phyloP scores from a whole-genome alignment of 2,113 vertebrate genomes.

The Microcebus lehilahytsara region DNA sequence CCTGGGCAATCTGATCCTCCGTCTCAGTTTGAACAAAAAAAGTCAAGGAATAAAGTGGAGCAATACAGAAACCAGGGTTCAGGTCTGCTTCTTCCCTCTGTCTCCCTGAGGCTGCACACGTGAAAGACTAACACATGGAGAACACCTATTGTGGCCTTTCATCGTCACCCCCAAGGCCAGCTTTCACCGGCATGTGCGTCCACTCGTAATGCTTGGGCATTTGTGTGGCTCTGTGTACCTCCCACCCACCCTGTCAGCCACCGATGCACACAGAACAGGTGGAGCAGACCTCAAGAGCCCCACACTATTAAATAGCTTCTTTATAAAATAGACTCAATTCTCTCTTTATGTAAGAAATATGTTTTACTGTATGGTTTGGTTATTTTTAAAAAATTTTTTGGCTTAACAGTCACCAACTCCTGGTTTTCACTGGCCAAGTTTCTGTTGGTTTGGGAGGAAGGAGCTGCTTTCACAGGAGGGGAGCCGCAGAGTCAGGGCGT shows the following conservation, averaged over 20 bases:
- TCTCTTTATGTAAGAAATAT: neutral
- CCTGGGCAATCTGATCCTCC: neutral
- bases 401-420: neutral
- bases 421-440: neutral
- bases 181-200: fast-evolving
- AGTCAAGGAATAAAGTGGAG: neutral
- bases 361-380: neutral
- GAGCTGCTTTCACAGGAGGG: neutral
- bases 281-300: neutral
- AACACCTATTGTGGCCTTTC: neutral
- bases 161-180: neutral
- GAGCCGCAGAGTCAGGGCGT: neutral
- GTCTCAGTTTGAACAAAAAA: neutral
- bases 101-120: neutral
- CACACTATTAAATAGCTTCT: neutral
- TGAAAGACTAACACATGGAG: neutral
- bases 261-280: neutral
- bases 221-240: neutral
- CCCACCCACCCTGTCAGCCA: neutral
- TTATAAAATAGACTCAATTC: neutral
- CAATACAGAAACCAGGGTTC: neutral
- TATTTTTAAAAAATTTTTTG: neutral
- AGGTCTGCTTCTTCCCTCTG: neutral
- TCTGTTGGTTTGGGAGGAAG: neutral
- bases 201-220: neutral